phyloP scores from a whole-genome alignment of 2,888 invertebrate genomes.

The Lumbricus terrestris region DNA sequence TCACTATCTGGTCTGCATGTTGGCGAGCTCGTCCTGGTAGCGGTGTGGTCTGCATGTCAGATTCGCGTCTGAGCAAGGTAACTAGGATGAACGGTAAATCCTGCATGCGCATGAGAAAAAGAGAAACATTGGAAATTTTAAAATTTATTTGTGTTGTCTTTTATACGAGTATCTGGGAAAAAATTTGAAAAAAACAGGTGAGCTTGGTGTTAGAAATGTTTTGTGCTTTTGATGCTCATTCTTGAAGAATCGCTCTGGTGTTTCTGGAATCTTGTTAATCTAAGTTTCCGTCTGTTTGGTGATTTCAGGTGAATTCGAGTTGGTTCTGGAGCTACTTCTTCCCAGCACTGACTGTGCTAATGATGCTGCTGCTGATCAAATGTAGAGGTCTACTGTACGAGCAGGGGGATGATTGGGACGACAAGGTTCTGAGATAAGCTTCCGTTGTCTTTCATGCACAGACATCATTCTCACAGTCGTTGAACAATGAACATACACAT shows the following conservation, averaged over 20 bases:
- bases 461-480: background rate
- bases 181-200: background rate
- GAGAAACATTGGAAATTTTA: background rate
- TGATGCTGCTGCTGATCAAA: conserved; percentile 48
- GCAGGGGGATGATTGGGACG: conserved; percentile 5
- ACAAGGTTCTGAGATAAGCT: conserved; percentile 21
- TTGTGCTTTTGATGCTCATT: background rate
- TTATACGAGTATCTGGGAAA: background rate
- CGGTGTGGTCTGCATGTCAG: conserved; percentile 28
- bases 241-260: background rate
- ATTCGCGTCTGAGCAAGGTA: conserved; percentile 30
- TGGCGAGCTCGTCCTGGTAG: conserved; percentile 31
- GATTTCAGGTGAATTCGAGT: conserved; percentile 47
- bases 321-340: conserved; percentile 54
- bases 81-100: background rate
- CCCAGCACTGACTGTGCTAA: conserved; percentile 44
- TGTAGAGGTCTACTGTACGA: conserved; percentile 27
- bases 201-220: background rate
- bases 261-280: background rate
- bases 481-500: too few species aligned
- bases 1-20: conserved; percentile 32
- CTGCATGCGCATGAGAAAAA: background rate
- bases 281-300: background rate
- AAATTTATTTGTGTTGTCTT: background rate
- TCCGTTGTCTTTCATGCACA: background rate